Evolutionary conservation across 2,888 invertebrate genomes (phyloP).

Genomic region (Embidobia sp.): DNA sequence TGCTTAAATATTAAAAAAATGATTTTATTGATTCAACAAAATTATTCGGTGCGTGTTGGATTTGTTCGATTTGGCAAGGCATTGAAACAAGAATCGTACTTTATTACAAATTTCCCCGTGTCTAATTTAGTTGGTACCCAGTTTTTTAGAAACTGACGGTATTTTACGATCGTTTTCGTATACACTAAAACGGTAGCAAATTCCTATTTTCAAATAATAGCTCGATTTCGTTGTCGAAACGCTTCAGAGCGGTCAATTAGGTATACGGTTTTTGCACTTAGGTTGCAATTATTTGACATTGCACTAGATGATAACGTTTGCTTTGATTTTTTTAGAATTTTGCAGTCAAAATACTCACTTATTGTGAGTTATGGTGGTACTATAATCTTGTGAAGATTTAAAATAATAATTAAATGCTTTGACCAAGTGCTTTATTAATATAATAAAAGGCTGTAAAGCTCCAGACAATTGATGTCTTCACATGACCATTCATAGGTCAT

Average conservation of each 20-base stretch:
- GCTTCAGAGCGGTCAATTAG: conserved; percentile 71
- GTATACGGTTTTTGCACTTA: conserved; percentile 80
- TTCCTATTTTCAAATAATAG: conserved; percentile 59
- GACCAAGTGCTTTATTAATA: conserved; percentile 77
- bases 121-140: no score
- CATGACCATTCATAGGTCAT: not conserved
- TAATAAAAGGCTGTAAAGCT: conserved; percentile 80
- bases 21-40: no score
- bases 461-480: conserved; percentile 50
- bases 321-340: conserved; percentile 15
- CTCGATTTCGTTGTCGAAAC: conserved; percentile 66
- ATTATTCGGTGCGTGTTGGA: no score
- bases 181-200: conserved; percentile 16
- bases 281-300: conserved; percentile 76
- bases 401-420: conserved; percentile 73
- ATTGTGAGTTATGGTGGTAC: no score
- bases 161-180: conserved; percentile 5
- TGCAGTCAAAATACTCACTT: no score
- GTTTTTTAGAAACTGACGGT: conserved; percentile 5
- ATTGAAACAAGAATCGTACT: no score
- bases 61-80: no score
- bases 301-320: conserved; percentile 71
- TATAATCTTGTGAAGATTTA: no score
- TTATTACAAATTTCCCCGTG: no score
- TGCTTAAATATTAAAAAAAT: no score